phyloP scores from a whole-genome alignment of 2,888 invertebrate genomes.

The Cabera pusaria region DNA sequence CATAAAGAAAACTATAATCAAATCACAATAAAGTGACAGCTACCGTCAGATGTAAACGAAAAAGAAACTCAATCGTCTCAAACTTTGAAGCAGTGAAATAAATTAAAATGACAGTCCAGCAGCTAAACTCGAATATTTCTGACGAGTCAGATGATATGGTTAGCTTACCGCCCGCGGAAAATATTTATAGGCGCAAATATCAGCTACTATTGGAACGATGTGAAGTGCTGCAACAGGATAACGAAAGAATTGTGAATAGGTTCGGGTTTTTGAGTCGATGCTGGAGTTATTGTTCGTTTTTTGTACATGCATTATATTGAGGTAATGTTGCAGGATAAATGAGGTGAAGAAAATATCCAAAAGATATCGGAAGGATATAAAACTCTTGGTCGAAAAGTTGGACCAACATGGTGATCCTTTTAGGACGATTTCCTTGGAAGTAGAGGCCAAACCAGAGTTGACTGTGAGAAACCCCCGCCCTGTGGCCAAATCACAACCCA shows the following conservation, averaged over 20 bases:
- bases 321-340: constrained; percentile 82
- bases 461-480: constrained; percentile 47
- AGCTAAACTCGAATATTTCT: constrained; percentile 79
- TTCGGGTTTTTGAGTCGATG: constrained; percentile 51
- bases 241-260: constrained; percentile 88
- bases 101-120: constrained; percentile 83
- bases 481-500: constrained; percentile 49
- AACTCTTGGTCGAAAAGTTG: constrained; percentile 86
- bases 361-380: constrained; percentile 86
- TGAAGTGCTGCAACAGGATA: constrained; percentile 89
- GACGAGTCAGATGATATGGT: constrained; percentile 82
- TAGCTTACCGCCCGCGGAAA: constrained; percentile 83
- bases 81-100: constrained; percentile 76
- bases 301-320: constrained; percentile 31
- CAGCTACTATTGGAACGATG: constrained; percentile 89
- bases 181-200: constrained; percentile 89
- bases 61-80: constrained; percentile 72
- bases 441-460: constrained; percentile 69
- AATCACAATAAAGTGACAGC: constrained; percentile 39
- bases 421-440: constrained; percentile 84
- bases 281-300: constrained; percentile 31
- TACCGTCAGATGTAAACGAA: constrained; percentile 51
- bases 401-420: constrained; percentile 88
- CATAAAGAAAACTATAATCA: constrained; percentile 22
- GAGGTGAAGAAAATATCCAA: constrained; percentile 87